phyloP scores from a whole-genome alignment of 2,888 invertebrate genomes.

The Zele albiditarsus region DNA sequence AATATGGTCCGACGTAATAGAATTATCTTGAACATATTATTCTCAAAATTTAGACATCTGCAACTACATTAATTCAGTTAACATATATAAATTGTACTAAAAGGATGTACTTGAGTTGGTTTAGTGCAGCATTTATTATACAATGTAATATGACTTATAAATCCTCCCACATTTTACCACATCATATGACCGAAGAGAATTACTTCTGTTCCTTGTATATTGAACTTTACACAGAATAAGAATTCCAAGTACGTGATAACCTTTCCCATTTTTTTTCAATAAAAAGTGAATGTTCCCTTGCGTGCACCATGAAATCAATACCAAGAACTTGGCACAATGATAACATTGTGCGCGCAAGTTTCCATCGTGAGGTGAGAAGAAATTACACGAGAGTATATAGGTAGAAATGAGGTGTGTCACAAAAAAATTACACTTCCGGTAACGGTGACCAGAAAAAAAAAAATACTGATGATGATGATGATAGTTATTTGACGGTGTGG shows the following conservation, averaged over 20 bases:
- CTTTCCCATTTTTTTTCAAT: neutral
- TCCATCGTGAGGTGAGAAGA: neutral
- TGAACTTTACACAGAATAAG: neutral
- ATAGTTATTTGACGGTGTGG: neutral
- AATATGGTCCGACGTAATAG: no score
- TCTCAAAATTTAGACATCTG: no score
- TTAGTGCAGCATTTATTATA: no score
- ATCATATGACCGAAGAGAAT: neutral
- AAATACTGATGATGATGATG: neutral
- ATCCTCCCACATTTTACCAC: neutral
- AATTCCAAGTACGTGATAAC: neutral
- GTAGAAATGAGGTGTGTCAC: neutral
- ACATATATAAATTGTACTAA: no score
- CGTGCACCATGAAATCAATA: conserved; percentile 19
- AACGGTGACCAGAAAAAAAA: neutral
- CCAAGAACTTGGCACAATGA: conserved; percentile 1
- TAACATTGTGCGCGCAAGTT: neutral
- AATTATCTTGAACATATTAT: no score
- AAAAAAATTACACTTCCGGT: neutral
- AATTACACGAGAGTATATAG: neutral
- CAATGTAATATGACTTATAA: no score
- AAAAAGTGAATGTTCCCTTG: conserved; percentile 6
- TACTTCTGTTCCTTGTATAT: neutral
- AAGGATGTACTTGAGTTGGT: no score
- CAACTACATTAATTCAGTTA: no score